A percentile compares a stretch with the other conserved stretches of the same genome.
Evolutionary conservation across 2,888 invertebrate genomes (phyloP).

Genomic region (Cepaea hortensis): DNA sequence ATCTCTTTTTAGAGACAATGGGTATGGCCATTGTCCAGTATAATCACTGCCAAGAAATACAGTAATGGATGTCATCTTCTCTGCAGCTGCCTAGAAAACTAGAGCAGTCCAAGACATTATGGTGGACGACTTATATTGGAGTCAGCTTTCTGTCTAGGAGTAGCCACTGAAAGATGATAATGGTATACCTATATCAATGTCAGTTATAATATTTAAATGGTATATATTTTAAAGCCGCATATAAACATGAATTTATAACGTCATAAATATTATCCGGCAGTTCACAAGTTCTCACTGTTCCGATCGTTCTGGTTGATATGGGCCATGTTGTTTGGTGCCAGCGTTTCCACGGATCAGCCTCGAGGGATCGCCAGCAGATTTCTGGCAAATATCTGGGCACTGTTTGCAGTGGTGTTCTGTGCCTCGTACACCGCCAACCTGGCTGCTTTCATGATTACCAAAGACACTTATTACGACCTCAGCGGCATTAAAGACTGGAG

Average conservation of each 20-base stretch:
- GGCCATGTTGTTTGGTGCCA: constrained; percentile 98
- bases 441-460: constrained; percentile 99
- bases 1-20: too few relatives aligned
- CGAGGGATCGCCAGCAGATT: constrained; percentile 92
- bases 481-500: constrained; percentile 88
- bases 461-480: constrained; percentile 94
- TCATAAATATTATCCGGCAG: constrained; percentile 55
- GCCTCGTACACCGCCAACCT: constrained; percentile 99
- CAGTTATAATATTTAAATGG: too few relatives aligned
- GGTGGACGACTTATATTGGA: too few relatives aligned
- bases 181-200: too few relatives aligned
- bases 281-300: constrained; percentile 80
- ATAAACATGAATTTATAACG: neutral
- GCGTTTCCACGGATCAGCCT: constrained; percentile 97
- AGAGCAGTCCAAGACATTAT: too few relatives aligned
- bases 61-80: too few relatives aligned
- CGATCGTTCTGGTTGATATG: constrained; percentile 99
- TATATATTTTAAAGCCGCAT: neutral
- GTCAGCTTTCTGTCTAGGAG: too few relatives aligned
- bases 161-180: too few relatives aligned
- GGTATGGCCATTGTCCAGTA: too few relatives aligned
- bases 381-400: constrained; percentile 76
- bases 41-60: too few relatives aligned
- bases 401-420: constrained; percentile 97
- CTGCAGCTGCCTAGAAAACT: too few relatives aligned